These are phyloP conservation scores for Chunga burmeisteri DNA, from an alignment of 2,113 vertebrate species.

Conservation along the genomic window DNA sequence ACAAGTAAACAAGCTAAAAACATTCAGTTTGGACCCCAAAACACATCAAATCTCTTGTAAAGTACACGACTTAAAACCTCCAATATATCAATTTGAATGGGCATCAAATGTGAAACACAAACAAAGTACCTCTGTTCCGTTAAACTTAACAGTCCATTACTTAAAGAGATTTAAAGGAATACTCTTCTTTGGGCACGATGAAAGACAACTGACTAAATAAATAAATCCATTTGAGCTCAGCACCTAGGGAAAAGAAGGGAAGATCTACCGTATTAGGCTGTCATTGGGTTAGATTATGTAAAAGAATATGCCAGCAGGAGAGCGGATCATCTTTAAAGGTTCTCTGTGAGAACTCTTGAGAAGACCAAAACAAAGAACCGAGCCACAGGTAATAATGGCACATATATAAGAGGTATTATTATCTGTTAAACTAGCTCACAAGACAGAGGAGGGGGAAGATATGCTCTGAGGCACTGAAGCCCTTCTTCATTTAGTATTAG, in stretches of 20 bases:
- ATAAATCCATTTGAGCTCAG: neutral
- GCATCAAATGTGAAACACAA: neutral
- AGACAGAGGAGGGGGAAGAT: neutral
- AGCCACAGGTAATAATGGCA: neutral
- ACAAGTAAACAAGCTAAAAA: neutral
- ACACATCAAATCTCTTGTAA: rapidly evolving
- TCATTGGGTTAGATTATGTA: neutral
- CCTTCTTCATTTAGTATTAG: neutral
- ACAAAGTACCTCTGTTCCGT: neutral
- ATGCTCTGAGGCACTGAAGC: neutral
- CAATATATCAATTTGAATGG: neutral
- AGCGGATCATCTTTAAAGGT: neutral
- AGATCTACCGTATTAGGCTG: neutral
- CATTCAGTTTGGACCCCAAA: neutral
- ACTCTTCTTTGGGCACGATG: neutral
- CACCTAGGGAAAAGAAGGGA: neutral
- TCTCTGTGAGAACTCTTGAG: neutral
- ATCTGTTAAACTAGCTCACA: neutral
- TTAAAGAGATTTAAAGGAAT: neutral
- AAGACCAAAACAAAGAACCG: neutral
- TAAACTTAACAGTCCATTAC: neutral
- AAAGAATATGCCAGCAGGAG: neutral
- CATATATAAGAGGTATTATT: neutral
- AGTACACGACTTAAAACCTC: neutral
- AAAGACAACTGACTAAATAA: neutral